phyloP scores from a whole-genome alignment of 2,888 invertebrate genomes.

The Amphipyra tragopoginis region DNA sequence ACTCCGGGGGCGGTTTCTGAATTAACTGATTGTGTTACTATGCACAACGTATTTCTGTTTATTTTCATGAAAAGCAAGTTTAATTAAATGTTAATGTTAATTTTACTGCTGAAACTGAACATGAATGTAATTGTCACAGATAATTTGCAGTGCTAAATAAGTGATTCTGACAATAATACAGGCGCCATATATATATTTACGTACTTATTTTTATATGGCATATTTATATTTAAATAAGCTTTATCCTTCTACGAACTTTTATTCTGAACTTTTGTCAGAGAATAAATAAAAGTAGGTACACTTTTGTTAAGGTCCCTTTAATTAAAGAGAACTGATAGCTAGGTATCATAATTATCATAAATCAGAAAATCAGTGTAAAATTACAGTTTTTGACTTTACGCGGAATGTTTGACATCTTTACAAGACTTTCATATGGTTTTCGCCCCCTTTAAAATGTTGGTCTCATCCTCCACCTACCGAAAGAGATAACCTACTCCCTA shows the following conservation, averaged over 20 bases:
- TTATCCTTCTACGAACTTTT: no score
- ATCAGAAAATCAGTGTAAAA: no score
- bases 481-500: not conserved
- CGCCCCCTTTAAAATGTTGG: not conserved
- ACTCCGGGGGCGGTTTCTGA: constrained; percentile 9
- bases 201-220: no score
- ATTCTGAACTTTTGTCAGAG: no score
- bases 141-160: constrained; percentile 43
- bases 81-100: constrained; percentile 45
- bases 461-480: not conserved
- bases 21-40: constrained; percentile 24
- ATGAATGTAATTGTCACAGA: constrained; percentile 10
- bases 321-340: no score
- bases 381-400: no score
- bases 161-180: constrained; percentile 14
- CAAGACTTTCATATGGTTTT: not conserved
- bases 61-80: constrained; percentile 34
- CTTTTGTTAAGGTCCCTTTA: no score
- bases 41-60: constrained; percentile 16
- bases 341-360: no score
- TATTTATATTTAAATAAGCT: no score
- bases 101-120: not conserved
- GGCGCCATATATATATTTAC: not conserved
- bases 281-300: no score
- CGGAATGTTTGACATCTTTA: no score